Evolutionary conservation across 1,140 invertebrate species (phyloP).

Genomic region (Heliconius hewitsoni): DNA sequence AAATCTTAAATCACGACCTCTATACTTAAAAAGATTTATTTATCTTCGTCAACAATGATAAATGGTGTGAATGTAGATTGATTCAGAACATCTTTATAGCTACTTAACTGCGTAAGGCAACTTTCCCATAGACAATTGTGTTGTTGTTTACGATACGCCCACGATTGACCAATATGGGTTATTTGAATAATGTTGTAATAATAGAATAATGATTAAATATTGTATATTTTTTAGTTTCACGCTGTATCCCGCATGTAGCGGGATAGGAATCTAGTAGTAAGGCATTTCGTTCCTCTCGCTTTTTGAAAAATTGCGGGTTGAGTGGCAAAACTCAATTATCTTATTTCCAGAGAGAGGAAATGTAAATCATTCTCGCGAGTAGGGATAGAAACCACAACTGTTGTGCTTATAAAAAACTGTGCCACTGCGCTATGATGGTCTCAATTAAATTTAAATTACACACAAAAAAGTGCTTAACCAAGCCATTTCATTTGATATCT

Average conservation of each 20-base stretch:
- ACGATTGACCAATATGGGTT: neutral
- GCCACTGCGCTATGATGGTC: too few relatives aligned
- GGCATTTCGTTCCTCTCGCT: neutral
- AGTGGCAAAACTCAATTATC: too few relatives aligned
- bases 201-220: neutral
- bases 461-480: too few relatives aligned
- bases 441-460: too few relatives aligned
- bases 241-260: too few relatives aligned
- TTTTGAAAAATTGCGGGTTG: too few relatives aligned
- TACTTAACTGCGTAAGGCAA: neutral
- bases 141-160: conserved; percentile 9
- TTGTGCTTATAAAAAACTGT: too few relatives aligned
- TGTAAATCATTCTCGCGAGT: too few relatives aligned
- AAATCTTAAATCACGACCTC: neutral
- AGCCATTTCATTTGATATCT: too few relatives aligned
- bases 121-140: neutral
- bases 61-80: conserved; percentile 7
- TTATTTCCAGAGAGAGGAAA: too few relatives aligned
- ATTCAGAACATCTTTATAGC: conserved; percentile 10
- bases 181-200: neutral
- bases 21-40: conserved; percentile 10
- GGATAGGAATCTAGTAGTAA: neutral
- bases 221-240: neutral
- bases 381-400: too few relatives aligned
- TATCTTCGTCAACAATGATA: conserved; percentile 12